Percentiles rank a stretch among this genome's conserved stretches.
These are phyloP conservation scores for Lutjanus argentimaculatus DNA, from an alignment of 2,797 vertebrate species.

Conservation along the genomic window DNA sequence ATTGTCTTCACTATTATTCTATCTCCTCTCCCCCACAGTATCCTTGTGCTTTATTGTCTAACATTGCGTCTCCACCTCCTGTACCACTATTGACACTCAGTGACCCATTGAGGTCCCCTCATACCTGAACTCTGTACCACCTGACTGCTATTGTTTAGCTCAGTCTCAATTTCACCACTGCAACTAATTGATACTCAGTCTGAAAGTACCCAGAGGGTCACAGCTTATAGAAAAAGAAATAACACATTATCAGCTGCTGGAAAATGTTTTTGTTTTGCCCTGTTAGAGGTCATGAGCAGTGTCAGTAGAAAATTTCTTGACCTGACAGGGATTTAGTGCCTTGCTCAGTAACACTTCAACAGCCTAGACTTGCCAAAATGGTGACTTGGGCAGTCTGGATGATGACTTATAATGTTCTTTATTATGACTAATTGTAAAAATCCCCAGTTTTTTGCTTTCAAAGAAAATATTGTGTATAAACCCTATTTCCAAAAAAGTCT, in stretches of 20 bases:
- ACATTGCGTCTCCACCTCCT: conserved; percentile 20
- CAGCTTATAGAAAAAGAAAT: conserved; percentile 27
- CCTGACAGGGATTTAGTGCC: background rate
- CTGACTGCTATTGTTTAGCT: conserved; percentile 46
- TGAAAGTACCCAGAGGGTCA: conserved; percentile 17
- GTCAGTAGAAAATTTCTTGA: background rate
- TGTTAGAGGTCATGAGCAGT: background rate
- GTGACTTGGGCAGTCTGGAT: background rate
- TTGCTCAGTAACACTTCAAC: background rate
- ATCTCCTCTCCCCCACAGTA: background rate
- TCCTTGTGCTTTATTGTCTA: background rate
- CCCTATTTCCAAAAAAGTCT: no score
- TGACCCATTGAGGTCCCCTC: conserved; percentile 32
- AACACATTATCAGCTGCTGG: background rate
- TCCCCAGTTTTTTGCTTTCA: background rate
- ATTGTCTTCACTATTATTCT: background rate
- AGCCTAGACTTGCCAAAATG: background rate
- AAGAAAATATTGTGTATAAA: background rate
- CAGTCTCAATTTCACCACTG: conserved; percentile 53
- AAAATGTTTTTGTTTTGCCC: background rate
- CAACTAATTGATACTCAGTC: conserved; percentile 52
- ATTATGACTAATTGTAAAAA: background rate
- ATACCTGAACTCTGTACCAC: conserved; percentile 29
- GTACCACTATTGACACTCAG: conserved; percentile 10
- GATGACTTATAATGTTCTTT: background rate